These are phyloP conservation scores for Agrotis puta DNA, from an alignment of 2,888 invertebrate genomes.

Conservation along the genomic window DNA sequence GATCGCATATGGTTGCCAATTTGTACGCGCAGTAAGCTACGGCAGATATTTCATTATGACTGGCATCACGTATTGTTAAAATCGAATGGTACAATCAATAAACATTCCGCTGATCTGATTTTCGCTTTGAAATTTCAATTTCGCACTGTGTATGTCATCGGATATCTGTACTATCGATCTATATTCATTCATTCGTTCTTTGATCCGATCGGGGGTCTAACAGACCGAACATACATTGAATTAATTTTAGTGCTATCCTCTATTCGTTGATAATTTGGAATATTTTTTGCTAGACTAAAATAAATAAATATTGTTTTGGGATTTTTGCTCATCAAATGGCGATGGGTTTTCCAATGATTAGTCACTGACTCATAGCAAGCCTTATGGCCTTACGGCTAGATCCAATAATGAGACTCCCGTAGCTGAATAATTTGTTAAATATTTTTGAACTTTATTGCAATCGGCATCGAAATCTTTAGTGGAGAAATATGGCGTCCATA, in stretches of 20 bases:
- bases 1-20: too few relatives aligned
- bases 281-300: neutral
- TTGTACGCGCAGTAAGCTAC: neutral
- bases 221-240: slow-evolving; percentile 1
- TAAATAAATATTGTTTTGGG: neutral
- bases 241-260: slow-evolving; percentile 3
- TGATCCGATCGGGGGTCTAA: too few relatives aligned
- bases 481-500: too few relatives aligned
- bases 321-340: neutral
- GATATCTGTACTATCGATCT: slow-evolving; percentile 24
- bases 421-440: too few relatives aligned
- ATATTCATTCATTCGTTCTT: slow-evolving; percentile 23
- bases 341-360: neutral
- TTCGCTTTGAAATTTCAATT: slow-evolving; percentile 46
- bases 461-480: too few relatives aligned
- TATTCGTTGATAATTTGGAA: neutral
- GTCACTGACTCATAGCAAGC: too few relatives aligned
- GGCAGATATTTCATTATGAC: slow-evolving; percentile 8
- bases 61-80: slow-evolving; percentile 6
- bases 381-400: too few relatives aligned
- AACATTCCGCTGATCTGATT: slow-evolving; percentile 17
- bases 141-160: slow-evolving; percentile 9
- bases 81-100: slow-evolving; percentile 16
- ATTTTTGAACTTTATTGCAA: too few relatives aligned
- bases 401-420: too few relatives aligned